A percentile compares a stretch with the other conserved stretches of the same genome.
Conservation (phyloP, 1,140 invertebrate species). For the Cyclina sinensis region DNA sequence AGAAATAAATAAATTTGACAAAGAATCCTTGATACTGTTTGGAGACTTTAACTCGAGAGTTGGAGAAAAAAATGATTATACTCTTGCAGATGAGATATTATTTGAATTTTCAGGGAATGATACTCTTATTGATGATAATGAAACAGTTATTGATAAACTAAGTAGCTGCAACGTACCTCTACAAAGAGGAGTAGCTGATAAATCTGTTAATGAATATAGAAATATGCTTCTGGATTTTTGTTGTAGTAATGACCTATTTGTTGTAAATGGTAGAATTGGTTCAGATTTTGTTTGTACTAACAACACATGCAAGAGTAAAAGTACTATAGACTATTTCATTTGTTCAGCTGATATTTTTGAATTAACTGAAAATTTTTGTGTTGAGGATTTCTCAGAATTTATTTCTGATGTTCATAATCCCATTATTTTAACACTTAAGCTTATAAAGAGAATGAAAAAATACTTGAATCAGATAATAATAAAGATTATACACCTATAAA, state of each 20-base stretch:
- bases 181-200: neutral
- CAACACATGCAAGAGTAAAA: neutral
- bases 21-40: neutral
- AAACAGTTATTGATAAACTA: neutral
- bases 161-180: neutral
- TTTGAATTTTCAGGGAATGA: neutral
- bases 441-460: neutral
- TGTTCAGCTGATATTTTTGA: neutral
- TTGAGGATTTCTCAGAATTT: neutral
- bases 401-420: neutral
- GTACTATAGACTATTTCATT: conserved; percentile 2
- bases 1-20: neutral
- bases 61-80: neutral
- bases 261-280: neutral
- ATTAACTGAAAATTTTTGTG: neutral
- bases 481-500: neutral
- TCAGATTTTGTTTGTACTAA: neutral
- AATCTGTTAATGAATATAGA: neutral
- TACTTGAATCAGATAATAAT: neutral
- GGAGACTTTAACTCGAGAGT: conserved; percentile 7
- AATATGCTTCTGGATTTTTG: neutral
- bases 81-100: neutral
- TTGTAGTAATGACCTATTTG: neutral
- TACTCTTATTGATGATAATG: neutral
- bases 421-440: neutral